A percentile compares a stretch with the other conserved stretches of the same genome.
Conservation (phyloP, 2,113 vertebrate species). For the Anas platyrhynchos region DNA sequence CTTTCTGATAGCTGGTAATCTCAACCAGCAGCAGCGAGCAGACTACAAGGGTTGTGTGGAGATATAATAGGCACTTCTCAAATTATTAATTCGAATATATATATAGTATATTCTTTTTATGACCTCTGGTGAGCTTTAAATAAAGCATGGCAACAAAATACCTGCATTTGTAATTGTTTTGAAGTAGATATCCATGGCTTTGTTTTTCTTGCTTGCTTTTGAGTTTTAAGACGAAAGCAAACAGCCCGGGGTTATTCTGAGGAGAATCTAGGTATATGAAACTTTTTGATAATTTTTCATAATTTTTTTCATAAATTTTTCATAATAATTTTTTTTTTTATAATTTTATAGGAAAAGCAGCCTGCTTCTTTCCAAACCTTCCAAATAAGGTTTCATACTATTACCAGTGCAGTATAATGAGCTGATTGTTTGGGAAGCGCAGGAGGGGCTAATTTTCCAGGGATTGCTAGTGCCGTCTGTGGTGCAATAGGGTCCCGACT, state of each 20-base stretch:
- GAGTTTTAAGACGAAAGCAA: slow-evolving; percentile 62
- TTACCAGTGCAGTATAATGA: neutral
- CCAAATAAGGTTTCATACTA: neutral
- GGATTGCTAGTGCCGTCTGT: neutral
- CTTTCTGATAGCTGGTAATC: slow-evolving; percentile 4
- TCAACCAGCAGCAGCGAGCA: neutral
- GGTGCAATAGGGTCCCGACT: neutral
- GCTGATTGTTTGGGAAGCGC: neutral
- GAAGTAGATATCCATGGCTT: slow-evolving; percentile 11
- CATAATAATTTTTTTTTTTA: no score
- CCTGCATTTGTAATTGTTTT: slow-evolving; percentile 12
- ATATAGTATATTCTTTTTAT: neutral
- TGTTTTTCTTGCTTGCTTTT: neutral
- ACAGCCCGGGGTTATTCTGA: slow-evolving; percentile 34
- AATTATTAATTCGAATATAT: neutral
- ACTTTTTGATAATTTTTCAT: neutral
- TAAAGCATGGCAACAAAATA: neutral
- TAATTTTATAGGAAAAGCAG: neutral
- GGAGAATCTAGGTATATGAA: neutral
- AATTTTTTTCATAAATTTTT: no score
- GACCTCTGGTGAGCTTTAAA: slow-evolving; percentile 1
- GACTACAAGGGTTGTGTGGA: neutral
- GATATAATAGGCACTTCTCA: neutral
- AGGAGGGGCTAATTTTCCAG: neutral
- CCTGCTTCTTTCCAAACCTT: neutral